These are phyloP conservation scores for Ceratotherium simum DNA, from an alignment of 2,113 vertebrate species.

Conservation along the genomic window DNA sequence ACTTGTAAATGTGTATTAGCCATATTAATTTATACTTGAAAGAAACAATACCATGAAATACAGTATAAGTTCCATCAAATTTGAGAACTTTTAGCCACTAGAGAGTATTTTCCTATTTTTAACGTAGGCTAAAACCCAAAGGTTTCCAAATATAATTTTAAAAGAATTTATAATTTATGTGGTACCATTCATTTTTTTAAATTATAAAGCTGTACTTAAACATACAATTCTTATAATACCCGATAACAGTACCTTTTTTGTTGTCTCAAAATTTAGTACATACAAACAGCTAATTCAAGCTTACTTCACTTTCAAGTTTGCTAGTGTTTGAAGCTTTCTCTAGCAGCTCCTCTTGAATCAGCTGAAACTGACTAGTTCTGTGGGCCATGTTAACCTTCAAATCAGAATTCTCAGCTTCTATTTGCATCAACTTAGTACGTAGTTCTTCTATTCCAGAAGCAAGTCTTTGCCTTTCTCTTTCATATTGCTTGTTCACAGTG, in stretches of 20 bases:
- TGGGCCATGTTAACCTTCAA: constrained; percentile 94
- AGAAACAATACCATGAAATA: background rate
- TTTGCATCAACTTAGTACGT: constrained; percentile 88
- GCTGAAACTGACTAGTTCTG: constrained; percentile 93
- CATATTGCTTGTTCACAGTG: constrained; percentile 87
- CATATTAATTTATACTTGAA: constrained; percentile 43
- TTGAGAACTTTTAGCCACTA: background rate
- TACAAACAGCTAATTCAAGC: constrained; percentile 69
- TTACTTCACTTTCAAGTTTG: constrained; percentile 92
- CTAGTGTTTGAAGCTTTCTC: constrained; percentile 91
- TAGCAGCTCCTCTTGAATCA: constrained; percentile 93
- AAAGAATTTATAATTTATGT: constrained; percentile 33
- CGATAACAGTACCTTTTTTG: background rate
- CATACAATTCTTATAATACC: background rate
- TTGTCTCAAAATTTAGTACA: constrained; percentile 35
- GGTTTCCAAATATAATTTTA: constrained; percentile 61
- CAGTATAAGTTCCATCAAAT: constrained; percentile 34
- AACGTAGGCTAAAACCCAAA: constrained; percentile 63
- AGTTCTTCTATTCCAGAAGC: constrained; percentile 87
- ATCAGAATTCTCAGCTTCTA: constrained; percentile 91
- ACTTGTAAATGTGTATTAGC: constrained; percentile 26
- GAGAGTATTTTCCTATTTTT: background rate
- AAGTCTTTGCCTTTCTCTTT: constrained; percentile 90
- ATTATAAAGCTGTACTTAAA: constrained; percentile 29
- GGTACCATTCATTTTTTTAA: background rate